These are phyloP conservation scores for Numenius phaeopus DNA, from an alignment of 2,797 vertebrate species.

Conservation along the genomic window DNA sequence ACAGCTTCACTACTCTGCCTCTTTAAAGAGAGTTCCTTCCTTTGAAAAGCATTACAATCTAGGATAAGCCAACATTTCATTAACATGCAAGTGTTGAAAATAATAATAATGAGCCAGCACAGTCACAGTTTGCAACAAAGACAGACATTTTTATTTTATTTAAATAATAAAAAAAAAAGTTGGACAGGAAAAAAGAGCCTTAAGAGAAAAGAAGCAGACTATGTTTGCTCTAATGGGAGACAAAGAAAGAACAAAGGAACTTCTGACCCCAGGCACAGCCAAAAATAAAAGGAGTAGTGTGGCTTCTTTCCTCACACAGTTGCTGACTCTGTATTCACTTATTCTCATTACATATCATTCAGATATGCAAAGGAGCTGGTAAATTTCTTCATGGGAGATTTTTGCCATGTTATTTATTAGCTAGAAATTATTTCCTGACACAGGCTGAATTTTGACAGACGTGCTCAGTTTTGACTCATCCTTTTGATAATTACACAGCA, in stretches of 20 bases:
- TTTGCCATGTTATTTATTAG: conserved; percentile 5
- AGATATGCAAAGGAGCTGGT: background rate
- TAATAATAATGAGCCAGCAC: background rate
- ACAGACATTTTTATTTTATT: conserved; percentile 23
- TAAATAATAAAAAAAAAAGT: background rate
- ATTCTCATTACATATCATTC: conserved; percentile 16
- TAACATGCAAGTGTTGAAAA: conserved; percentile 27
- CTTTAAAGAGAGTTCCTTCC: background rate
- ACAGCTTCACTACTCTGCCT: background rate
- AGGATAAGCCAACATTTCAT: conserved; percentile 30
- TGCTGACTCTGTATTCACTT: conserved; percentile 31
- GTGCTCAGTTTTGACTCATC: conserved; percentile 44
- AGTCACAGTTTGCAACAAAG: background rate
- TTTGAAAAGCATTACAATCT: background rate
- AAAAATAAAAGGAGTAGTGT: conserved; percentile 54
- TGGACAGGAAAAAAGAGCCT: background rate
- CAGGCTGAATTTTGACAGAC: conserved; percentile 26
- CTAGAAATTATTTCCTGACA: conserved; percentile 39
- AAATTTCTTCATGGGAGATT: conserved; percentile 59
- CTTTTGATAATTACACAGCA: conserved; percentile 55
- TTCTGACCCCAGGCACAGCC: conserved; percentile 58
- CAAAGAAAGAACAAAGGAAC: conserved; percentile 64
- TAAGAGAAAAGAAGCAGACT: conserved; percentile 11
- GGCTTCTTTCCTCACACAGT: conserved; percentile 15
- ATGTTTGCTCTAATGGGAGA: conserved; percentile 50